These are phyloP conservation scores for Heliconius himera DNA, from an alignment of 1,140 invertebrate species.

Conservation along the genomic window DNA sequence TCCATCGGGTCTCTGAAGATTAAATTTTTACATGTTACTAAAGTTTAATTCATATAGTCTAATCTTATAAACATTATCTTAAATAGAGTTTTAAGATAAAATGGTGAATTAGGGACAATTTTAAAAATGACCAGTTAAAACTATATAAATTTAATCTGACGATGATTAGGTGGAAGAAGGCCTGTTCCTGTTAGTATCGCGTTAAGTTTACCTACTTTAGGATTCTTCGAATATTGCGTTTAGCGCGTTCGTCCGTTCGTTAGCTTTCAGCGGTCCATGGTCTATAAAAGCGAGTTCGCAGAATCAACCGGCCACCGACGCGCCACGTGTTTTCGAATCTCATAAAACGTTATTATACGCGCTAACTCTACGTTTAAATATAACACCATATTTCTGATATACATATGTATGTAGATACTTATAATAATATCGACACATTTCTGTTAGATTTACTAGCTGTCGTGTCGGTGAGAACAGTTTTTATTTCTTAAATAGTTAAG, in stretches of 20 bases:
- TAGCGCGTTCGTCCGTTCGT: conserved; percentile 60
- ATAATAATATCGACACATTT: background rate
- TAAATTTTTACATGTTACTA: background rate
- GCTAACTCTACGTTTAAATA: conserved; percentile 35
- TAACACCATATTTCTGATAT: conserved; percentile 20
- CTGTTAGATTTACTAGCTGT: conserved; percentile 23
- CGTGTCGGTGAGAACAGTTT: background rate
- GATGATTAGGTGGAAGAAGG: conserved; percentile 39
- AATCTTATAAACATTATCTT: background rate
- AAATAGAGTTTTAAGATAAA: background rate
- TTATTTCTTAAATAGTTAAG: no score
- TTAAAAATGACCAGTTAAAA: background rate
- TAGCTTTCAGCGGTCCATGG: conserved; percentile 71
- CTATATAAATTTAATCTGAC: background rate
- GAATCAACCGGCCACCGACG: conserved; percentile 63
- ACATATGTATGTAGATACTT: no score
- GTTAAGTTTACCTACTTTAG: conserved; percentile 28
- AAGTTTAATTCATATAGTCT: background rate
- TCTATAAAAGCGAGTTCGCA: conserved; percentile 72
- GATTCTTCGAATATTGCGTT: conserved; percentile 65
- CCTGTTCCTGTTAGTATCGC: conserved; percentile 49
- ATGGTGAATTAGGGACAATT: background rate
- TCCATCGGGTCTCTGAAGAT: conserved; percentile 80
- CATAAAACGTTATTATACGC: conserved; percentile 61
- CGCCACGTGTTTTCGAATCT: conserved; percentile 62